Evolutionary conservation across 2,888 invertebrate genomes (phyloP).

Genomic region (Idaea dimidiata): DNA sequence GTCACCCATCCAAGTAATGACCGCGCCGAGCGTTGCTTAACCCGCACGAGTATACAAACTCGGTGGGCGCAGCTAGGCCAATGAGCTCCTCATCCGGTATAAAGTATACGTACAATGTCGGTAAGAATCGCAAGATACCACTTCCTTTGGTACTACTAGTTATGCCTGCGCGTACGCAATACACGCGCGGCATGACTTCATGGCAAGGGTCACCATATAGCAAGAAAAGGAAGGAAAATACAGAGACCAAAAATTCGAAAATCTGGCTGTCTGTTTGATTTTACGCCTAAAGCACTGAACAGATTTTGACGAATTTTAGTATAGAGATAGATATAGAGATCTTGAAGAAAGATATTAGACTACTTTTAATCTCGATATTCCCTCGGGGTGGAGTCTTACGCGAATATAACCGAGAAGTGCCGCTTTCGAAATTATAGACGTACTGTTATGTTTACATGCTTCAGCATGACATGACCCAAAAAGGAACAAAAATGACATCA

Average conservation of each 20-base stretch:
- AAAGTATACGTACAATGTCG: not conserved
- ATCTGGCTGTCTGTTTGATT: too few relatives aligned
- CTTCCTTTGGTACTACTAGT: not conserved
- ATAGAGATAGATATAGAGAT: too few relatives aligned
- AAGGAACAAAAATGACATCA: not conserved
- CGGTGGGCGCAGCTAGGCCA: too few relatives aligned
- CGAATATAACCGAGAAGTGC: too few relatives aligned
- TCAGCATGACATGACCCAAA: not conserved
- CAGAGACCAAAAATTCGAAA: not conserved
- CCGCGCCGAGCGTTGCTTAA: too few relatives aligned
- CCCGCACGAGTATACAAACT: too few relatives aligned
- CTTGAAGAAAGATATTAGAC: not conserved
- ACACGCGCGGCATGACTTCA: not conserved
- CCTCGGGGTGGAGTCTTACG: not conserved
- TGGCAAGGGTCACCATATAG: not conserved
- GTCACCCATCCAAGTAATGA: too few relatives aligned
- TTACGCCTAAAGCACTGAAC: too few relatives aligned
- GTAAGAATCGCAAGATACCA: not conserved
- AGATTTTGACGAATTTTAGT: not conserved
- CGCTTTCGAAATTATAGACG: too few relatives aligned
- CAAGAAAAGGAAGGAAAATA: not conserved
- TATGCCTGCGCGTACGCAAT: not conserved
- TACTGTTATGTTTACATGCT: too few relatives aligned
- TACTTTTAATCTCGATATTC: not conserved
- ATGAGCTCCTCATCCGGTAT: not conserved